phyloP scores from a whole-genome alignment of 1,140 invertebrate species.

The Dendroctonus ponderosae region DNA sequence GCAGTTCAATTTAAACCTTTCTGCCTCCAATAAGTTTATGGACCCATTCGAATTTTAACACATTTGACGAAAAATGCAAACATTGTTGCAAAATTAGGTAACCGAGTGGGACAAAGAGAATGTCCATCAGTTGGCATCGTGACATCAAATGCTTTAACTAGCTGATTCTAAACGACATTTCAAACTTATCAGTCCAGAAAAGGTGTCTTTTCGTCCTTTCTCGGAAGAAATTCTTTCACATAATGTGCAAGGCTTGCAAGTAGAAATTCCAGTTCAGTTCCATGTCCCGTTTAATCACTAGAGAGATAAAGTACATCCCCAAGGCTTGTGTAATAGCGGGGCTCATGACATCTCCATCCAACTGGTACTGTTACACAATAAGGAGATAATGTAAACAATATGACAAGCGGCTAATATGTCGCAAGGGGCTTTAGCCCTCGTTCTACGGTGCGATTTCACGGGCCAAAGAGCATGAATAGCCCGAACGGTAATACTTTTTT shows the following conservation, averaged over 20 bases:
- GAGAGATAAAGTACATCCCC: background rate
- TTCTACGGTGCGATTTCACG: constrained; percentile 44
- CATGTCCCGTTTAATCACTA: background rate
- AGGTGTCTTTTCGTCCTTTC: background rate
- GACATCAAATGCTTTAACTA: background rate
- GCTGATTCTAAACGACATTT: too few relatives aligned
- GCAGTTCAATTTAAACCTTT: too few relatives aligned
- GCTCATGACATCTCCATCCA: constrained; percentile 45
- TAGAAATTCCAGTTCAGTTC: background rate
- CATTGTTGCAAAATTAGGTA: too few relatives aligned
- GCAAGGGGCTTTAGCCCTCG: constrained; percentile 32
- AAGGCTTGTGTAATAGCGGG: constrained; percentile 11
- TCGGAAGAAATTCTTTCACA: background rate
- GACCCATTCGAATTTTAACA: too few relatives aligned
- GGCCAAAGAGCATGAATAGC: constrained; percentile 37
- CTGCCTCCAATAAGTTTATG: too few relatives aligned
- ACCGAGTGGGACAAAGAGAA: too few relatives aligned
- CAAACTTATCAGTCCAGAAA: too few relatives aligned
- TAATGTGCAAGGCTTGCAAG: background rate
- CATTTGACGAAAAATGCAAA: too few relatives aligned
- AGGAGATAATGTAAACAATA: constrained; percentile 50
- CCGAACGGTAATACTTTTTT: constrained; percentile 37
- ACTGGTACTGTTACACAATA: constrained; percentile 44
- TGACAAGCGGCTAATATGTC: constrained; percentile 49
- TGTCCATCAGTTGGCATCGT: too few relatives aligned